Base-by-base conservation (phyloP, 2,797 vertebrate species). In the Pangasius larnaudii region DNA sequence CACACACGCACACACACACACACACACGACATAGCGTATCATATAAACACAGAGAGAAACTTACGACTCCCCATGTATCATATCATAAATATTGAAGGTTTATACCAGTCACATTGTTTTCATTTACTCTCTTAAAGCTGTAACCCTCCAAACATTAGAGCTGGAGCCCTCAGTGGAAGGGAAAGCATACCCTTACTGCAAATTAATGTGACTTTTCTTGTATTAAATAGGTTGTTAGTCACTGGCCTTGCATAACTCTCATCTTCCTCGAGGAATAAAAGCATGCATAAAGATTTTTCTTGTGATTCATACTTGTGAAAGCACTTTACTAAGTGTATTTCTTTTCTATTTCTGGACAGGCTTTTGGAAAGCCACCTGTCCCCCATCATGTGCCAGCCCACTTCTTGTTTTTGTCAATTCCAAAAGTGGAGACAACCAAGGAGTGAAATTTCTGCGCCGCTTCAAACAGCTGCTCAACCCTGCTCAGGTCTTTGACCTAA, bases 401-500 rank as follows among this genome's bases (percentile, higher is more conserved):
- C 97, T 99, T 53, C 96, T 99, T 93, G 98, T 99, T 92, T 99
- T 99, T 87, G 98, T 99, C 91, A 99, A 99, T 94, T 99, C 98
- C 75, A 99, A 99, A 96, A 99, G 98, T 79, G 98, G 98, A 82
- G 98, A 99, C 95, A 99, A 99, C 96, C 98, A 99, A 95, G 98
- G 98, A 88, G 98, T 99, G 78, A 99, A 99, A 89, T 99, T 99
- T 93, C 97, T 99, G 65, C 97, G 98, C 7, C 97, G 99, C 88
- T 99, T 99, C 95, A 99, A 99, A 93, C 99, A 99, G 94, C 96
- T 99, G 58, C 97, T 99, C 86, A 99, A 99, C 94, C 99, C 99
- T 4, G 99, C 99, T 91, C 99, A 99, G 93, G 99, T 99, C 92
- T 99, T 99, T 89, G 98, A 99, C 95, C 96, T 99, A 93, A 98